These are phyloP conservation scores for Hafferia zeledoni DNA, from an alignment of 2,797 vertebrate species.

Conservation along the genomic window DNA sequence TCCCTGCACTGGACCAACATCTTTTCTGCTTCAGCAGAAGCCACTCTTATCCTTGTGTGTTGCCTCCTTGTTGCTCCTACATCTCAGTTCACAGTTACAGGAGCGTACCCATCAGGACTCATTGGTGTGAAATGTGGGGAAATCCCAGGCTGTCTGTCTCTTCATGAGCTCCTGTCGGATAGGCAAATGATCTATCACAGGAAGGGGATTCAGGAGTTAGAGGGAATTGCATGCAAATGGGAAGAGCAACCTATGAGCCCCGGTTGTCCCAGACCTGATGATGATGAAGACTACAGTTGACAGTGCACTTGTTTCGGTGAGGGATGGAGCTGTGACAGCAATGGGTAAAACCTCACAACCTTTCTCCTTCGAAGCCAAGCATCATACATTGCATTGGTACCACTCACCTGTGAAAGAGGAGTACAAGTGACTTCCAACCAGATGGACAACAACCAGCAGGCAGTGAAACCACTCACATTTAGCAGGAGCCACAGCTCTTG, in stretches of 20 bases:
- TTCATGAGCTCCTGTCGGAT: not conserved
- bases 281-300: not conserved
- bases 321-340: not conserved
- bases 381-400: not conserved
- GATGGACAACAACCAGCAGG: not conserved
- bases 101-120: not conserved
- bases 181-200: not conserved
- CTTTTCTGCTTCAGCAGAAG: not conserved
- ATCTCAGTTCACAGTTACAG: not conserved
- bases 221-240: slow-evolving; percentile 37
- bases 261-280: not conserved
- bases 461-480: not conserved
- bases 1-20: not conserved
- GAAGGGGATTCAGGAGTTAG: not conserved
- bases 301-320: not conserved
- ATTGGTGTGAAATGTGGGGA: not conserved
- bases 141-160: not conserved
- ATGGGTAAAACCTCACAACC: not conserved
- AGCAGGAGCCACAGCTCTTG: not conserved
- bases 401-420: not conserved
- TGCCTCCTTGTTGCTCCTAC: not conserved
- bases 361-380: not conserved
- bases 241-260: not conserved
- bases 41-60: not conserved
- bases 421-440: not conserved